A percentile compares a stretch with the other conserved stretches of the same genome.
Conservation (phyloP, 2,888 invertebrate genomes). For the Charanyca ferruginea region DNA sequence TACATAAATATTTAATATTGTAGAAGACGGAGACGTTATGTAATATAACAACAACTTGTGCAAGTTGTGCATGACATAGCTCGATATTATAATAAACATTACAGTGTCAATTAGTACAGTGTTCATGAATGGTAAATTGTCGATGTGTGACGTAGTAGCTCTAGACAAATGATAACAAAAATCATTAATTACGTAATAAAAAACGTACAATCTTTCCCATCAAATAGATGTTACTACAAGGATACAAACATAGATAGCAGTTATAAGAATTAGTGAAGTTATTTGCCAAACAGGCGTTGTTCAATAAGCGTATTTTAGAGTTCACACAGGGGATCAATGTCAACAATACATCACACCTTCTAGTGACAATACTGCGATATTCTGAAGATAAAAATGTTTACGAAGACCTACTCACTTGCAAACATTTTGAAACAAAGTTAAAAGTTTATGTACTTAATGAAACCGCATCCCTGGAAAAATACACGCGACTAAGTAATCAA, state of each 20-base stretch:
- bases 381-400: constrained; percentile 51
- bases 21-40: constrained; percentile 9
- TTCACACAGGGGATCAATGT: constrained; percentile 51
- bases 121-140: background rate
- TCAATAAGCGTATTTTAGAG: constrained; percentile 43
- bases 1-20: constrained; percentile 18
- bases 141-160: constrained; percentile 11
- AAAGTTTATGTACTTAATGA: constrained; percentile 15
- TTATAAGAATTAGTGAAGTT: constrained; percentile 40
- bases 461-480: constrained; percentile 39
- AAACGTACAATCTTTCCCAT: background rate
- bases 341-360: constrained; percentile 43
- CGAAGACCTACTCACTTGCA: constrained; percentile 8
- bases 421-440: constrained; percentile 18
- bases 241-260: background rate
- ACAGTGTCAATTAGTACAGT: background rate
- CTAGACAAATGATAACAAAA: background rate
- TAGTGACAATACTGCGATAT: constrained; percentile 23
- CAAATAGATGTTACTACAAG: constrained; percentile 13
- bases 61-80: background rate
- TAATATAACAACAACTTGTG: background rate
- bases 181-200: constrained; percentile 28
- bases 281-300: constrained; percentile 43
- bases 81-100: constrained; percentile 13
- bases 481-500: constrained; percentile 38